These are phyloP conservation scores for Propithecus deckenii DNA, from an alignment of 2,797 vertebrate genomes.

Conservation along the genomic window DNA sequence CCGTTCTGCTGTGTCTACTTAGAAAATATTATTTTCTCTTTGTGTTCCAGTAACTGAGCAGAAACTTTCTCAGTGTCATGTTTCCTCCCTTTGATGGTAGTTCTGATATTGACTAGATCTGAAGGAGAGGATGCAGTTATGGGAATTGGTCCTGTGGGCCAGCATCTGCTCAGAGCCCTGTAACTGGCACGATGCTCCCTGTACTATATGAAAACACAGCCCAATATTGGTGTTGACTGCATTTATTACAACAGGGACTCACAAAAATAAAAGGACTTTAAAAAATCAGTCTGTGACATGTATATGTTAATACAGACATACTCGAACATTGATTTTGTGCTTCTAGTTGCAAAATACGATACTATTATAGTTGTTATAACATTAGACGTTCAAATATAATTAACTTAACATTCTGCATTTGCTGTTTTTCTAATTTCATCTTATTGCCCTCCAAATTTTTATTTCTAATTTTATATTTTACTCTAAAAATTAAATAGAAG, in stretches of 20 bases:
- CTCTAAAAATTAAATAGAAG: conserved; percentile 6
- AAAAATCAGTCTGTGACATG: background rate
- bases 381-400: background rate
- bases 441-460: background rate
- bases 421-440: background rate
- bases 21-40: background rate
- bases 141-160: background rate
- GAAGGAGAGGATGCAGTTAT: background rate
- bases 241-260: background rate
- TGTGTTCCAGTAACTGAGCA: background rate
- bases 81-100: background rate
- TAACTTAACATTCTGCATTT: background rate
- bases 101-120: too few species aligned
- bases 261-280: background rate
- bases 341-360: background rate
- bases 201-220: background rate
- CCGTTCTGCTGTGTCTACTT: background rate
- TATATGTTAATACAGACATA: background rate
- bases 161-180: background rate
- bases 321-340: background rate
- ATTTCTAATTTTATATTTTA: background rate
- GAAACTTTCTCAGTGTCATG: background rate
- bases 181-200: background rate
- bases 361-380: background rate
- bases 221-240: background rate